Conservation (phyloP, 1,140 invertebrate species). For the Drosophila sp. region DNA sequence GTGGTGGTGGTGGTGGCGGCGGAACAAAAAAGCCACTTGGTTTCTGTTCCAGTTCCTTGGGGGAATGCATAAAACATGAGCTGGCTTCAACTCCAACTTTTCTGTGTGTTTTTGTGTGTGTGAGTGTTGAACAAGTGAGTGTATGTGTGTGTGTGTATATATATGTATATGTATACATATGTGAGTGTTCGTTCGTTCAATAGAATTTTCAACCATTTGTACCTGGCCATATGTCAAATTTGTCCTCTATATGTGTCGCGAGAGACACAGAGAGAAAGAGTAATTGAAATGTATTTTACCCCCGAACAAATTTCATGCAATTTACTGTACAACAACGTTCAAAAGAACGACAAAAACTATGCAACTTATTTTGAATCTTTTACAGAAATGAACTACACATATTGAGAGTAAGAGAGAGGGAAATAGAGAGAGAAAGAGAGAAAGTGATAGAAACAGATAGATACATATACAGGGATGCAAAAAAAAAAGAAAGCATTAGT, state of each 20-base stretch:
- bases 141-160: neutral
- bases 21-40: conserved; percentile 50
- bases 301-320: conserved; percentile 60
- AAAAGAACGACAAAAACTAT: conserved; percentile 17
- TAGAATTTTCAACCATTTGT: conserved; percentile 33
- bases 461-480: neutral
- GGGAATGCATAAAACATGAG: conserved; percentile 71
- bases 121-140: neutral
- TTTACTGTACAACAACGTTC: conserved; percentile 39
- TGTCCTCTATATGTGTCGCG: conserved; percentile 42
- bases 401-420: neutral
- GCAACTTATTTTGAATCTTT: neutral
- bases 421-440: conserved; percentile 3
- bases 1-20: neutral
- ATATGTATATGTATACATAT: neutral
- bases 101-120: conserved; percentile 9
- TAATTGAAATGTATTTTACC: conserved; percentile 74
- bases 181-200: conserved; percentile 15
- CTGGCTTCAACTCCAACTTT: conserved; percentile 39
- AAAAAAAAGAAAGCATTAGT: conserved; percentile 54
- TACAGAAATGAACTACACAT: neutral
- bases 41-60: conserved; percentile 41
- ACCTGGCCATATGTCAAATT: conserved; percentile 75
- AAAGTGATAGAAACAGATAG: conserved; percentile 2
- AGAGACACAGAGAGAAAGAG: conserved; percentile 31